Evolutionary conservation across 2,113 vertebrate genomes (phyloP).

Genomic region (Cryptomyrus ogoouensis): DNA sequence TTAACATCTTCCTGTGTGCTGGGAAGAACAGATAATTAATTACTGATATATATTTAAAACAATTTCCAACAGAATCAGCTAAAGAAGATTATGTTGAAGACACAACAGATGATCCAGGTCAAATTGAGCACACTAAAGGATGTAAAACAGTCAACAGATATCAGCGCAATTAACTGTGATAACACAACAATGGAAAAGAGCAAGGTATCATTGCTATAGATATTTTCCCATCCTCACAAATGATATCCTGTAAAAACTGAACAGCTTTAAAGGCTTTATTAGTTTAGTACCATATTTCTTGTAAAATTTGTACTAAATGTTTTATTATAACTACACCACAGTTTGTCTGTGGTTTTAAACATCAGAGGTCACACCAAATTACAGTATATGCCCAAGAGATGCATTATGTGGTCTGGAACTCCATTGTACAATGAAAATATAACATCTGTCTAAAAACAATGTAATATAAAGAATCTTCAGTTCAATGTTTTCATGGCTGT

Average conservation of each 20-base stretch:
- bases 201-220: not conserved
- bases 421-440: not conserved
- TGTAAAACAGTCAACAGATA: not conserved
- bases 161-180: not conserved
- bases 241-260: not conserved
- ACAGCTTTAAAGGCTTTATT: not conserved
- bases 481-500: not conserved
- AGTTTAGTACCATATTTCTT: not conserved
- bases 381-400: not conserved
- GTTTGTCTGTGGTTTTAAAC: not conserved
- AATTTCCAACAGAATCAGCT: slow-evolving; percentile 5
- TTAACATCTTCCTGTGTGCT: not conserved
- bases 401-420: not conserved
- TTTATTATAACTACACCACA: not conserved
- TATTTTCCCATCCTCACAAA: not conserved
- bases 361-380: not conserved
- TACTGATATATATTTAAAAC: not conserved
- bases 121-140: slow-evolving; percentile 9
- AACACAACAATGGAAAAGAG: not conserved
- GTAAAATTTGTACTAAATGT: not conserved
- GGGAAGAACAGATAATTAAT: not conserved
- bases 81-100: slow-evolving; percentile 5
- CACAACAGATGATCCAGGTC: slow-evolving; percentile 11
- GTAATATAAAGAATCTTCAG: not conserved
- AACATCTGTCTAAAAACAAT: not conserved